Evolutionary conservation across 1,140 invertebrate genomes (phyloP), one percentile per base, ranked within the genome.

Genomic region (Lordiphosa collinella): DNA sequence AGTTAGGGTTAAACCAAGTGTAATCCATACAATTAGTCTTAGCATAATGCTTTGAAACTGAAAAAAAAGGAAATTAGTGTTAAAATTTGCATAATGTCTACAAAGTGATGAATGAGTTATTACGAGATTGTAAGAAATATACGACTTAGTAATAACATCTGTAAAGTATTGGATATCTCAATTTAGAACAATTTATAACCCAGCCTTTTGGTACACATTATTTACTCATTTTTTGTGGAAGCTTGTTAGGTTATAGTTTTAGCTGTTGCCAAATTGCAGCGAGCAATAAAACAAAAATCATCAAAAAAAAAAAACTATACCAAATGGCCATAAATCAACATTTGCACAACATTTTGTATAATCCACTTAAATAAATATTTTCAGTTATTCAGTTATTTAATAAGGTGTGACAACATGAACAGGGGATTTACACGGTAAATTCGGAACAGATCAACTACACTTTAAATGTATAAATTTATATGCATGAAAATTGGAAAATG

Each of bases 281-380:
- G 12, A 16, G 46, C 22, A 34, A 5, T 13, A 25, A 49, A 47
- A 51, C 25, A 7, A 38, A 32, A 34, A 12, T 31, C 10, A 32
- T 40, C 1, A 4, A 18, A 58, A 11, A 38, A 7, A 2, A 11
- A 38, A 35, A 32, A 7, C n/a, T 16, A 36, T 12, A 31, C 34
- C 46, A 13, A 62, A n/a, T 25, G 22, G 18, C 12, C 35, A 11
- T 22, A 22, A 7, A 31, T 9, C 18, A 46, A 55, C 50, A 54
- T 47, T 25, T 40, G 43, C 38, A 32, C 37, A 16, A 10, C 22
- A 14, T 34, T 36, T 22, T 11, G 9, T 18, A 11, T 31, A 34
- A 10, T 55, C 16, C 62, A 47, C 35, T 56, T 49, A 36, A 18
- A 32, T 13, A 29, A 57, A 67, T 49, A 35, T 47, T 66, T 66